Evolutionary conservation across 2,888 invertebrate species (phyloP), one percentile per base, ranked within the genome.

Genomic region (Drosophila pseudotakahashii): DNA sequence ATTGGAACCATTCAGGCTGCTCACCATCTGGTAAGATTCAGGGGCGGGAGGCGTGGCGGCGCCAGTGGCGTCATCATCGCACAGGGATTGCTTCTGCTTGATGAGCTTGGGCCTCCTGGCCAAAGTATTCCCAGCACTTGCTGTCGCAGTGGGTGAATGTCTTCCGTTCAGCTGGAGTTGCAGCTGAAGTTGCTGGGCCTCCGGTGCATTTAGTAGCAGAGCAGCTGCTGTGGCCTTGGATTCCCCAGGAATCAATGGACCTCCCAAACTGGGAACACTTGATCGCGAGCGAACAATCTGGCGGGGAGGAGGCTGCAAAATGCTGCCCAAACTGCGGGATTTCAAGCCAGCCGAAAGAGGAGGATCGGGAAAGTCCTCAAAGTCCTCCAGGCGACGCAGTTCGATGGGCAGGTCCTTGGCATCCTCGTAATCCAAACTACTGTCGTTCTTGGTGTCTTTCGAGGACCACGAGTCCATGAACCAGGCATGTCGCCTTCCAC

Each of bases 41-140:
- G 57, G 13, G 19, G 57, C 45, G 11, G 48, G 39, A 1, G 47
- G 47, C n/a, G 51, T 60, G 79, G 81, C 39, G 68, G 83, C 84
- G 66, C 92, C 92, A 79, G 80, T 36, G 68, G 83, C 84, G 66
- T 92, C 92, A 30, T 96, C 96, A 89, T 96, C 95, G 89, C 96
- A 95, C 68, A 97, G 94, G 1, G 96, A 96, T 91, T 96, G 95
- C 92, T 97, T 97, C 92, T 97, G 97, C 92, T 97, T 97, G 11
- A 97, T 96, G 54, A 97, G 93, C 81, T 95, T 94, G 19, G 97
- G 97, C 89, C 91, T 90, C 74, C 90, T 87, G 52, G 81, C 86
- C 7, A 90, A 76, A 32, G 85, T 67, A 92, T 54, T 86, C 34
- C 81, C 77, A 10, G 84, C 84, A 53, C 81, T 80, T 37, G 39